Evolutionary conservation across 2,888 invertebrate genomes (phyloP).

Genomic region (Drosophila parthenogenetica): DNA sequence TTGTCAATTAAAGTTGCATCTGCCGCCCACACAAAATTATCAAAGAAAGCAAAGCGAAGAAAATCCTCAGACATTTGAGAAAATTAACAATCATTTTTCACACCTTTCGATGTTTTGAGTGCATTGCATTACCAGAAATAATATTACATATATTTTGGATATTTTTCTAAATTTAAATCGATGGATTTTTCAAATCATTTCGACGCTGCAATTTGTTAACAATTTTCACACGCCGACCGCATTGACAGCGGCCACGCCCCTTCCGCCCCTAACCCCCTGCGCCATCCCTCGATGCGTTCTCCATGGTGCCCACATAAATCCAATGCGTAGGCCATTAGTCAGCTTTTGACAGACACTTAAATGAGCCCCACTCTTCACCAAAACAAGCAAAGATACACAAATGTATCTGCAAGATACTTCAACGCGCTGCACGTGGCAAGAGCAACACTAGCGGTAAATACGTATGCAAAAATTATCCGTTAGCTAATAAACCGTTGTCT

Average conservation of each 20-base stretch:
- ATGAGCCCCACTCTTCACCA: conserved; percentile 14
- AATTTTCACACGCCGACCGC: conserved; percentile 71
- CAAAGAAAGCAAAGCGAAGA: not conserved
- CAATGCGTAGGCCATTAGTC: conserved; percentile 70
- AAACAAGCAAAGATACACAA: conserved; percentile 5
- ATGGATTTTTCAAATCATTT: conserved; percentile 65
- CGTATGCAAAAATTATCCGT: conserved; percentile 24
- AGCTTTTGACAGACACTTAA: conserved; percentile 69
- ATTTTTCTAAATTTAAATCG: conserved; percentile 63
- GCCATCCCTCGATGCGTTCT: not conserved
- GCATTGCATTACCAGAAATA: conserved; percentile 48
- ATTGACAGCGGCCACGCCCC: conserved; percentile 62
- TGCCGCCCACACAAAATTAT: conserved; percentile 52
- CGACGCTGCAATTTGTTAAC: conserved; percentile 78
- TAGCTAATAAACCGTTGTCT: conserved; percentile 32
- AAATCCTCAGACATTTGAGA: conserved; percentile 20
- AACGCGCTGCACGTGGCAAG: conserved; percentile 2
- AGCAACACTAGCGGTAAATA: not conserved
- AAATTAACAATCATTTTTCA: conserved; percentile 67
- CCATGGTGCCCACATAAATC: conserved; percentile 63
- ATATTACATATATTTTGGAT: conserved; percentile 44
- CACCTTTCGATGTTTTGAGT: conserved; percentile 67
- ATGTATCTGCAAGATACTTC: conserved; percentile 36
- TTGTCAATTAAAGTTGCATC: conserved; percentile 71
- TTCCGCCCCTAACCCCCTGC: not conserved